Base-by-base conservation (phyloP, 2,113 vertebrate genomes). In the Anolis carolinensis region DNA sequence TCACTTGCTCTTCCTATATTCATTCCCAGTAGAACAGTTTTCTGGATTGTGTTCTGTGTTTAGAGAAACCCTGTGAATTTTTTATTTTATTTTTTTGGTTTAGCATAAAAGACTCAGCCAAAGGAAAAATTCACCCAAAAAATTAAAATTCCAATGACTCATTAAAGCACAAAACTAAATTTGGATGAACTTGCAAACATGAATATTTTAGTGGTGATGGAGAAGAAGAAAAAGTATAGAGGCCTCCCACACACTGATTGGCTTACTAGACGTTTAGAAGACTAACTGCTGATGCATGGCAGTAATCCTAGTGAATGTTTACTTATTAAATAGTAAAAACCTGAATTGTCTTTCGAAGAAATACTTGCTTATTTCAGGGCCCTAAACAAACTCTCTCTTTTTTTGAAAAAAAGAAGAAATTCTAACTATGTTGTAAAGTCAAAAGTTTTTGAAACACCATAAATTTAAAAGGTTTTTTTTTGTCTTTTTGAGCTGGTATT, bases 271-370 rank as follows among this genome's bases (percentile, higher is more conserved):
- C 83, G 0, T 76, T 88, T 81, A 83, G 81, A 34, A 89, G 85
- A 88, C 75, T 88, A 85, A 93, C 76, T 39, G 88, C 77, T 88
- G 90, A 92, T 89, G 67, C 90, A 52, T 52, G 85, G 85, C 52
- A 89, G 30, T 89, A 89, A 84, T 84, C 91, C 75, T 65, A 16
- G 36, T 11, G 25, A 30, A 36, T 59, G 16, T 48, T 9, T 39
- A 91, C 71, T 88, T 91, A 93, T 94, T 89, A 95, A 94, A 92
- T 94, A 95, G 94, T 95, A 84, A 94, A 90, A 52, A 91, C 34
- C 18, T 86, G 74, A 52, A 50, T 89, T 75, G 30, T 90, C 79
- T 92, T 89, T 90, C 81, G 88, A 93, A 89, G 79, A 90, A 92
- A 82, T 87, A 88, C 82, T 91, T 95, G 90, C 78, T 89, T 88